Base-by-base conservation (phyloP, 2,113 vertebrate genomes). In the Psittacula cyanocephala region DNA sequence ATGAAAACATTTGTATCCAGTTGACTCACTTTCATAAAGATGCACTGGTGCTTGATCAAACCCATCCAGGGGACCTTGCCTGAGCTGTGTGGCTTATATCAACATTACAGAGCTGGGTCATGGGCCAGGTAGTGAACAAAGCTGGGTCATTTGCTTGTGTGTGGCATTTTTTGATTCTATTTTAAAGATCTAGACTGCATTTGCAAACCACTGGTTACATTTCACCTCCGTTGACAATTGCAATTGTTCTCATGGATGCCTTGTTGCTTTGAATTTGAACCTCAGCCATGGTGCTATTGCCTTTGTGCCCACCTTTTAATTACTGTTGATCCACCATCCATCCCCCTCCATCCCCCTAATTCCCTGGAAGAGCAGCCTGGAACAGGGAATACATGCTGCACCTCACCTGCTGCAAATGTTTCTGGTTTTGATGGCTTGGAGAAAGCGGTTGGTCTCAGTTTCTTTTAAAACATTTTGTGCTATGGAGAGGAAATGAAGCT, bases 401-500 rank as follows among this genome's bases (percentile, higher is more conserved):
- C 53, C 70, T 88, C 5, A 18, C 63, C 2, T 63, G 57, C 71
- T 86, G 76, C 68, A 63, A 74, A 50, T 0, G 0, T 6, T 60
- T 93, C 94, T 92, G 55, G 75, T 96, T 95, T 60, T 75, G 23
- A 95, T 95, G 86, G 88, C 80, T 53, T 18, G 55, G 55, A 43
- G 46, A 92, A 88, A 75, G 35, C 43, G 78, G 80, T 89, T 81
- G 83, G 50, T 91, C 43, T 91, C 69, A 70, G 35, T 78, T 95
- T 95, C 83, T 93, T 91, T 75, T 91, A 86, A 86, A 93, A 93
- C 81, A 90, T 88, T 93, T 96, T 86, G 47, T 83, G 59, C 44
- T 88, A 78, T 71, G 57, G 63, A 63, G 72, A 86, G 79, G 64
- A 83, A 93, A 91, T 6, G 14, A 83, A 88, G 37, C 81, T 50